Evolutionary conservation across 2,797 vertebrate genomes (phyloP), one percentile per base, ranked within the genome.

Genomic region (Hippoglossus hippoglossus): DNA sequence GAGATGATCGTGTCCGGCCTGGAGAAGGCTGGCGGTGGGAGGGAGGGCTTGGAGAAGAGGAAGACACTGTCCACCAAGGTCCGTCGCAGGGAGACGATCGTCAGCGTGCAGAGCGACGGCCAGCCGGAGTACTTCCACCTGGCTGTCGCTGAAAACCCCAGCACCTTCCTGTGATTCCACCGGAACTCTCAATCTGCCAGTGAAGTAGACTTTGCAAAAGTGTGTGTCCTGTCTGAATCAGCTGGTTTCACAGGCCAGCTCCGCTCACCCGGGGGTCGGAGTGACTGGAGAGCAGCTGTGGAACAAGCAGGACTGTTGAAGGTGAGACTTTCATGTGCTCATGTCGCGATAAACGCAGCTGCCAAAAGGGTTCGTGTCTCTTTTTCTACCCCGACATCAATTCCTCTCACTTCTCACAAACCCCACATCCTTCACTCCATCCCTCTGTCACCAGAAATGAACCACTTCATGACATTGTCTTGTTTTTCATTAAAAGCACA

Each of bases 111-210:
- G 66, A 90, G 86, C 51, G 95, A 95, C 13, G 87, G 90, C 21
- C 82, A 82, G 0, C 95, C 97, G 0, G 97, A 99, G 71, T 99
- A 99, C 85, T 93, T 99, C 82, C 97, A 99, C 31, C 85, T 99
- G 75, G 94, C 94, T 28, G 96, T 94, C 36, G 87, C 90, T 0
- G 94, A 95, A 16, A 81, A 90, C 39, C 91, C 94, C 59, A 93
- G 71, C 55, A 97, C 96, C 39, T 83, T 77, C 76, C 66, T 91
- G 81, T 92, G 88, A 91, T n/a, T 1, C 6, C 4, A 13, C 24
- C 60, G 15, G 47, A 74, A 47, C 49, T 49, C 15, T 54, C 3
- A 0, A 2, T 21, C 1, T 0, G 1, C 3, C 5, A 6, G 21
- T 28, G 24, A 15, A 21, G 36, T 19, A 15, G 49, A 64, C 0